Conservation (phyloP, 2,888 invertebrate genomes). For the Drosophila nigricruria region DNA sequence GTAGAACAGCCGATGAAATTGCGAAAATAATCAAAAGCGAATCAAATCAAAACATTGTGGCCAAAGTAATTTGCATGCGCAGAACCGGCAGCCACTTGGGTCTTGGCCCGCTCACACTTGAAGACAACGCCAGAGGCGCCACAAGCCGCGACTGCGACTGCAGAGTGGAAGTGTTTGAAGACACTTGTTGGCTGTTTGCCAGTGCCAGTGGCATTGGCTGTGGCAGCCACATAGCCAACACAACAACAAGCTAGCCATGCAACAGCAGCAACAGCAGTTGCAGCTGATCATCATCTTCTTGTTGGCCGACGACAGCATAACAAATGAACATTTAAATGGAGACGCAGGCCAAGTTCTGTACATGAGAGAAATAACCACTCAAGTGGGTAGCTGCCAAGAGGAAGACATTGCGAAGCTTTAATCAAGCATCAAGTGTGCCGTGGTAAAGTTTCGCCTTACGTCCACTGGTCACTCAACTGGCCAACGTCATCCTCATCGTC, state of each 20-base stretch:
- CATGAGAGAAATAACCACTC: slow-evolving; percentile 36
- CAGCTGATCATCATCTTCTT: slow-evolving; percentile 34
- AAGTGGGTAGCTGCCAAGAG: slow-evolving; percentile 43
- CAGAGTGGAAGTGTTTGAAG: slow-evolving; percentile 66
- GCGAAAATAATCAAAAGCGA: slow-evolving; percentile 75
- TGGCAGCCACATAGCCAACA: slow-evolving; percentile 12
- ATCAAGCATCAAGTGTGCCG: slow-evolving; percentile 71
- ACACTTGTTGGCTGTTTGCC: slow-evolving; percentile 78
- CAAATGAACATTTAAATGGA: slow-evolving; percentile 79
- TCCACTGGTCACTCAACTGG: slow-evolving; percentile 53
- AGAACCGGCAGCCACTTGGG: slow-evolving; percentile 62
- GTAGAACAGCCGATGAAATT: slow-evolving; percentile 55
- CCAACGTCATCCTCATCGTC: slow-evolving; percentile 41
- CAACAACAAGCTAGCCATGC: slow-evolving; percentile 8
- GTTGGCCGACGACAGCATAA: slow-evolving; percentile 74
- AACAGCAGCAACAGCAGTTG: slow-evolving; percentile 35
- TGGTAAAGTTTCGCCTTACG: slow-evolving; percentile 48
- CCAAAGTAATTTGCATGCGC: slow-evolving; percentile 78
- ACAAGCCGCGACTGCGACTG: slow-evolving; percentile 42
- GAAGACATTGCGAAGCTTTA: slow-evolving; percentile 63
- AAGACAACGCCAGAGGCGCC: slow-evolving; percentile 68
- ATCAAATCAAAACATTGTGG: slow-evolving; percentile 78
- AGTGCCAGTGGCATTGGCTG: slow-evolving; percentile 55
- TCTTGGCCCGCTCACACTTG: slow-evolving; percentile 53
- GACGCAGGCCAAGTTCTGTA: slow-evolving; percentile 53